Evolutionary conservation across 2,888 invertebrate genomes (phyloP).

Genomic region (Uloborus plumipes): DNA sequence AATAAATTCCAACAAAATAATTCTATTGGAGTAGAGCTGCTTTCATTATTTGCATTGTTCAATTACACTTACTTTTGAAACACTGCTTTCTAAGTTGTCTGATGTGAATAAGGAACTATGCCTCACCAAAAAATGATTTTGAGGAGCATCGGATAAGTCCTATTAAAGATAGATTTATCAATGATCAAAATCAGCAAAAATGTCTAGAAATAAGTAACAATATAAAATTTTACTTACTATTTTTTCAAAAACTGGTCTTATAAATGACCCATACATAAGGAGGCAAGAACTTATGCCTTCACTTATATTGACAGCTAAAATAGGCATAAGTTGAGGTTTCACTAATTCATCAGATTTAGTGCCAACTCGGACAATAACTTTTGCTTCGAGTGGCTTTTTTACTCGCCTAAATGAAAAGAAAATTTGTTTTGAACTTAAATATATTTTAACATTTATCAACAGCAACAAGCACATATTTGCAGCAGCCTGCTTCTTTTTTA

Average conservation of each 20-base stretch:
- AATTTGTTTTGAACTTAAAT: not conserved
- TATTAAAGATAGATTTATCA: too few relatives aligned
- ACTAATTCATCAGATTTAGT: constrained; percentile 7
- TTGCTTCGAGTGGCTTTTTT: constrained; percentile 49
- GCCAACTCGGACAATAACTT: constrained; percentile 44
- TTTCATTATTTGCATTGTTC: too few relatives aligned
- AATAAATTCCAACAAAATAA: too few relatives aligned
- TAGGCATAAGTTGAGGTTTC: constrained; percentile 41
- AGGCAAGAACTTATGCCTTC: constrained; percentile 20
- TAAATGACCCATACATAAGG: constrained; percentile 51
- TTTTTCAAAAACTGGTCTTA: constrained; percentile 52
- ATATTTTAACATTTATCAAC: not conserved
- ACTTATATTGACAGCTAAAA: constrained; percentile 39
- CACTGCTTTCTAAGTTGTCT: too few relatives aligned
- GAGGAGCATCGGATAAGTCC: not conserved
- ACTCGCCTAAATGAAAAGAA: constrained; percentile 17
- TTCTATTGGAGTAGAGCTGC: too few relatives aligned
- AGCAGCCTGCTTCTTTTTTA: too few relatives aligned
- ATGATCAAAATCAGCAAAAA: too few relatives aligned
- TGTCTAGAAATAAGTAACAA: not conserved
- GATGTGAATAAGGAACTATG: too few relatives aligned
- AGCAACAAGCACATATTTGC: too few relatives aligned
- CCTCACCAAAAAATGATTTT: not conserved
- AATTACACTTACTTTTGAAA: too few relatives aligned
- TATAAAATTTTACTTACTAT: constrained; percentile 36